Evolutionary conservation across 2,888 invertebrate genomes (phyloP).

Genomic region (Aphelenchoides bicaudatus): DNA sequence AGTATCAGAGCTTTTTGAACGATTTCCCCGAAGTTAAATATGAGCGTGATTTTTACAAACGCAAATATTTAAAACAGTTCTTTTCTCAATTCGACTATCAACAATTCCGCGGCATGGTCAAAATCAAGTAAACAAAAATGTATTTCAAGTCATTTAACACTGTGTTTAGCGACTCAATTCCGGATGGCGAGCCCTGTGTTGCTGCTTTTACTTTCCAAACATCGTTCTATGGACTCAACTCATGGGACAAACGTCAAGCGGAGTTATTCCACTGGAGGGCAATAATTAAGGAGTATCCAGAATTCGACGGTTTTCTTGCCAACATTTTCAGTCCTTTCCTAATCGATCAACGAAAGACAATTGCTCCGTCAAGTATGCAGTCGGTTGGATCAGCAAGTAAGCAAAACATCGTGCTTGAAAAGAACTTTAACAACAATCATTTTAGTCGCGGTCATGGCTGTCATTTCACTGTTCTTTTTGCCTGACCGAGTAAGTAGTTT

Average conservation of each 20-base stretch:
- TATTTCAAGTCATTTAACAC: slow-evolving; percentile 53
- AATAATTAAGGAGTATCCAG: slow-evolving; percentile 55
- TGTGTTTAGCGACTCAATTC: slow-evolving; percentile 50
- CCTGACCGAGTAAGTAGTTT: slow-evolving; percentile 45
- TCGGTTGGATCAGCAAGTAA: slow-evolving; percentile 52
- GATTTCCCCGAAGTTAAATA: slow-evolving; percentile 57
- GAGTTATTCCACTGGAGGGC: slow-evolving; percentile 58
- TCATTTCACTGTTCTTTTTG: slow-evolving; percentile 58
- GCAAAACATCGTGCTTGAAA: no score
- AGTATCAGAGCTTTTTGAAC: slow-evolving; percentile 57
- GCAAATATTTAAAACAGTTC: slow-evolving; percentile 52
- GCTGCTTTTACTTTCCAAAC: slow-evolving; percentile 58
- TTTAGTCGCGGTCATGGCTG: slow-evolving; percentile 57
- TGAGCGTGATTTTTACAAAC: slow-evolving; percentile 54
- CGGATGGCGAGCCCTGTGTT: slow-evolving; percentile 55
- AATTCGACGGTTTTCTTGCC: slow-evolving; percentile 56
- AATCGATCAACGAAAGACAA: slow-evolving; percentile 58
- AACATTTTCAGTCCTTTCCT: slow-evolving; percentile 58
- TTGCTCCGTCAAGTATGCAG: slow-evolving; percentile 59
- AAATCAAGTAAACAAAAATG: slow-evolving; percentile 45
- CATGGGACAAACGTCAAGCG: slow-evolving; percentile 59
- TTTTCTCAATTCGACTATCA: slow-evolving; percentile 56
- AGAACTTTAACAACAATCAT: slow-evolving; percentile 19
- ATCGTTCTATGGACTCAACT: slow-evolving; percentile 58
- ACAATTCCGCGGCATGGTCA: slow-evolving; percentile 52